Evolutionary conservation across 2,888 invertebrate species (phyloP), one percentile per base, ranked within the genome.

Genomic region (Hydriomena furcata): DNA sequence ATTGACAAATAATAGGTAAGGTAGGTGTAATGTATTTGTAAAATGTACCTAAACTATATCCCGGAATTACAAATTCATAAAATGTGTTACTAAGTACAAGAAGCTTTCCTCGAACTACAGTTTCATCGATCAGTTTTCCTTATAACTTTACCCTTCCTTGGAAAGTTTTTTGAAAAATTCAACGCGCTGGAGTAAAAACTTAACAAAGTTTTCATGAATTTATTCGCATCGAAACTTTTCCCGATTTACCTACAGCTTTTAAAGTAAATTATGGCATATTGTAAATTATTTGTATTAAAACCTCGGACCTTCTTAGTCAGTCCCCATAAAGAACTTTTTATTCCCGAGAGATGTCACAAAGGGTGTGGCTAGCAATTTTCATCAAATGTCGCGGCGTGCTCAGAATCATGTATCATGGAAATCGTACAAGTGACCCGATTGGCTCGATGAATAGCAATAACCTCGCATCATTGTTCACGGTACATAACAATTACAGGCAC

Each of bases 401-500:
- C 52, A 51, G 59, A 60, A 61, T 60, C 50, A 56, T 54, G 50
- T 60, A 52, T 57, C 61, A 71, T 79, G 76, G 78, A 83, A 83
- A 81, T 79, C 76, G 70, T 73, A 76, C 64, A 66, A 65, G 66
- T 82, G 86, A 79, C 87, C 86, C 73, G 74, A 77, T 82, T 84
- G 36, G 68, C 68, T 65, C 76, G 61, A 59, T 76, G 88, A 84
- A 88, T 88, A 84, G 72, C 84, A 87, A 87, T 86, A 80, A 81
- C 86, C 82, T 68, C 76, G 82, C 82, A 68, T 52, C 47, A 49
- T 70, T 67, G 65, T 66, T 66, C 72, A 63, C 48, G 56, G 56
- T 56, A 66, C 67, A 66, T 63, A 60, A 63, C 58, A 54, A 54
- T 58, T 51, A 55, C 30, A 45, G 40, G 43, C 65, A 65, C 52